Evolutionary conservation across 2,888 invertebrate species (phyloP).

Genomic region (Drosophila multiciliata): DNA sequence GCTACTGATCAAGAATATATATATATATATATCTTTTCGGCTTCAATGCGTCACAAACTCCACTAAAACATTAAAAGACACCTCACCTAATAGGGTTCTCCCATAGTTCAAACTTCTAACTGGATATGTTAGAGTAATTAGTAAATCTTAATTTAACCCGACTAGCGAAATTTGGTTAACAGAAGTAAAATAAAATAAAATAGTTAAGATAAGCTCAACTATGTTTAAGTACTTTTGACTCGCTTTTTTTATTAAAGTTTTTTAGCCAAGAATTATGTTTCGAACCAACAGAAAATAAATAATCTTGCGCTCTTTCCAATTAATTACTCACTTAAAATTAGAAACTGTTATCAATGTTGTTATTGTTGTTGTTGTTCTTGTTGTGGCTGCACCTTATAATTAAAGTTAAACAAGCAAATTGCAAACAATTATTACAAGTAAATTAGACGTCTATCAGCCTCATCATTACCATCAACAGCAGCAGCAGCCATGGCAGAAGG

Average conservation of each 20-base stretch:
- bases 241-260: not conserved
- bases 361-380: constrained; percentile 17
- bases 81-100: not conserved
- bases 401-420: constrained; percentile 79
- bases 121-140: not conserved
- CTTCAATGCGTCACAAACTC: not conserved
- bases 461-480: constrained; percentile 65
- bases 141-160: not conserved
- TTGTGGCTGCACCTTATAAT: constrained; percentile 65
- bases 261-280: not conserved
- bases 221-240: not conserved
- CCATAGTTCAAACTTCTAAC: not conserved
- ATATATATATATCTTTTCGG: not conserved
- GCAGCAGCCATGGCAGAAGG: constrained; percentile 12
- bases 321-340: constrained; percentile 55
- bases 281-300: constrained; percentile 9
- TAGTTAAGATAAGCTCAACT: not conserved
- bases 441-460: constrained; percentile 76
- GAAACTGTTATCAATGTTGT: constrained; percentile 32
- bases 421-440: constrained; percentile 80
- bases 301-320: constrained; percentile 16
- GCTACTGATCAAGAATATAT: not conserved
- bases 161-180: not conserved
- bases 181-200: not conserved
- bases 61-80: no score